Evolutionary conservation across 1,140 invertebrate species (phyloP), one percentile per base, ranked within the genome.

Genomic region (Sweltsa coloradensis): DNA sequence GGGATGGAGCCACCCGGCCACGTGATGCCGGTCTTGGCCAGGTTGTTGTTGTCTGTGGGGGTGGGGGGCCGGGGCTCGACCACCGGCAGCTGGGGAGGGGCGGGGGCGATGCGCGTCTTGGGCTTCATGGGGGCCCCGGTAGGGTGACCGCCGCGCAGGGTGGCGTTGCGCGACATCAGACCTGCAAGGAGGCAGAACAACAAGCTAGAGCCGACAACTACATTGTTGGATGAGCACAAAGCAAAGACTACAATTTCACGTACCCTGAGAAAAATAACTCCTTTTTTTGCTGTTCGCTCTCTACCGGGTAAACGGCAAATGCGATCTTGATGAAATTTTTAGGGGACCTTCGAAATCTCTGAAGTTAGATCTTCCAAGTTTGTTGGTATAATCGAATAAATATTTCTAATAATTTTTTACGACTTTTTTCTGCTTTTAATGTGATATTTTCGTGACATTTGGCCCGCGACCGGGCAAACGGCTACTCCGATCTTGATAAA

Each of bases 1-100:
- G 78, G 75, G 19, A 76, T 72, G 7, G 76, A 75, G 2, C 66
- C 68, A 3, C 61, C 58, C 2, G 73, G 67, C 76, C 77, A 75
- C 11, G 11, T 24, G 31, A 36, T 14, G 19, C 45, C 45, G 22
- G 43, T 5, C 24, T 43, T n/a, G 9, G 19, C 29, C 11, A 21
- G 24, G 41, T 29, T 19, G 7, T 1, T 42, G 4, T 4, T 3
- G 7, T 18, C 14, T 3, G 31, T 24, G 9, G 31, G n/a, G 5
- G 31, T 36, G 9, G 9, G 5, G 5, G 34, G 11, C 22, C 21
- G n/a, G 3, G 37, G 11, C 9, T 40, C 45, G 5, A 27, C 36
- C 24, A 18, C 42, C 2, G 45, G 45, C 14, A 47, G 63, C 66
- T 2, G 65, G 62, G 4, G 64, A 44, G 68, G 66, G 34, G 66